phyloP scores from a whole-genome alignment of 2,113 vertebrate genomes.

The Bubalus kerabau region DNA sequence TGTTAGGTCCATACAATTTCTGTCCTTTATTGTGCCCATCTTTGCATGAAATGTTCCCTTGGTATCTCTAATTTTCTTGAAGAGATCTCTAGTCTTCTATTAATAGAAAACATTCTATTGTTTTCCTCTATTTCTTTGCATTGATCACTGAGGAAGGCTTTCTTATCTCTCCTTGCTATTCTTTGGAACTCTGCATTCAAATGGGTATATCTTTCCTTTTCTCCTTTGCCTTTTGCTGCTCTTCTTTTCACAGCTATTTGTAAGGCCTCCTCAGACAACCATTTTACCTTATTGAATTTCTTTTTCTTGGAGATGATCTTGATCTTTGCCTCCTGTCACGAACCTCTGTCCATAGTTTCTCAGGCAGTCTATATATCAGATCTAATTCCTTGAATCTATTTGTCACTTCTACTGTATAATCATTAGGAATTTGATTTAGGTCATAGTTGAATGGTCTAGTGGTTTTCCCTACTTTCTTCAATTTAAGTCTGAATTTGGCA shows the following conservation, averaged over 20 bases:
- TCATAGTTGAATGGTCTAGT: too few relatives aligned
- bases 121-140: not conserved
- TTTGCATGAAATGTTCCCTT: not conserved
- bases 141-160: not conserved
- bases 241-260: too few relatives aligned
- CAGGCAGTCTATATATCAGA: not conserved
- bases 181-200: too few relatives aligned
- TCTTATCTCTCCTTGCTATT: not conserved
- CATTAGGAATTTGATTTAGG: not conserved
- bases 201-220: too few relatives aligned
- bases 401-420: not conserved
- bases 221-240: too few relatives aligned
- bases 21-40: not conserved
- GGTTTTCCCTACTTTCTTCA: too few relatives aligned
- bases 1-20: not conserved
- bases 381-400: not conserved
- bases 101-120: not conserved
- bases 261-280: too few relatives aligned
- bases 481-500: too few relatives aligned
- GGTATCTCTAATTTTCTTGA: not conserved
- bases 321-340: not conserved
- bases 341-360: not conserved
- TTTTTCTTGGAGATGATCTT: not conserved
- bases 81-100: not conserved
- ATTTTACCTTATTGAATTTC: too few relatives aligned